Evolutionary conservation across 2,888 invertebrate genomes (phyloP).

Genomic region (Phoenoteleia sp.): DNA sequence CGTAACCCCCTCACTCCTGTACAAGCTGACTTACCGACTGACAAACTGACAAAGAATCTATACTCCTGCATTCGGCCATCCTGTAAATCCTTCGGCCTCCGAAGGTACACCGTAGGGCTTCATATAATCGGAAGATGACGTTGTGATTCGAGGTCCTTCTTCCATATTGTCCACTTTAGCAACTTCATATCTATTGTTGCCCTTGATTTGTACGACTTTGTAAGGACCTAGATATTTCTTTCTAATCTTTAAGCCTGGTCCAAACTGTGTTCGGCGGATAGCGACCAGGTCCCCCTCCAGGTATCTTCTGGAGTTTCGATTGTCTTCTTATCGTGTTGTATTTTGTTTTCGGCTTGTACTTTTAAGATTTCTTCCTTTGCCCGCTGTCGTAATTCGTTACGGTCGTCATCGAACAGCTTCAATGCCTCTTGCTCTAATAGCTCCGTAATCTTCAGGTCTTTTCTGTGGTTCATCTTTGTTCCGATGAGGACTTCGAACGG

Average conservation of each 20-base stretch:
- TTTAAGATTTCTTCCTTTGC: not conserved
- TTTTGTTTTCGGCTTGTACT: too few relatives aligned
- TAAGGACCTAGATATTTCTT: constrained; percentile 70
- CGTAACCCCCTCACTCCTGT: too few relatives aligned
- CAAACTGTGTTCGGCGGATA: constrained; percentile 67
- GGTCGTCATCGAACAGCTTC: too few relatives aligned
- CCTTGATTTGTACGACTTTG: constrained; percentile 35
- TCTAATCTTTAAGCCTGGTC: constrained; percentile 59
- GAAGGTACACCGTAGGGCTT: constrained; percentile 30
- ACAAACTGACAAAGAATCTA: too few relatives aligned
- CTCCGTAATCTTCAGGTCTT: too few relatives aligned
- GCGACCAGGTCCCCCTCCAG: constrained; percentile 63
- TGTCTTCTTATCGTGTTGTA: constrained; percentile 9
- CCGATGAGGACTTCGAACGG: too few relatives aligned
- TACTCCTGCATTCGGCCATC: constrained; percentile 20
- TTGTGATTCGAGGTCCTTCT: constrained; percentile 16
- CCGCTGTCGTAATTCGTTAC: not conserved
- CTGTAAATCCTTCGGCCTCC: constrained; percentile 20
- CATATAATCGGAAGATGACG: constrained; percentile 18
- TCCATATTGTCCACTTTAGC: not conserved
- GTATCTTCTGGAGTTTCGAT: not conserved
- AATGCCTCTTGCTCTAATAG: too few relatives aligned
- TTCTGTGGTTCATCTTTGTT: too few relatives aligned
- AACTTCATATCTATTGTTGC: constrained; percentile 65
- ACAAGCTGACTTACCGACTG: too few relatives aligned